These are phyloP conservation scores for Lophura nycthemera DNA, from an alignment of 2,113 vertebrate genomes.

Conservation along the genomic window DNA sequence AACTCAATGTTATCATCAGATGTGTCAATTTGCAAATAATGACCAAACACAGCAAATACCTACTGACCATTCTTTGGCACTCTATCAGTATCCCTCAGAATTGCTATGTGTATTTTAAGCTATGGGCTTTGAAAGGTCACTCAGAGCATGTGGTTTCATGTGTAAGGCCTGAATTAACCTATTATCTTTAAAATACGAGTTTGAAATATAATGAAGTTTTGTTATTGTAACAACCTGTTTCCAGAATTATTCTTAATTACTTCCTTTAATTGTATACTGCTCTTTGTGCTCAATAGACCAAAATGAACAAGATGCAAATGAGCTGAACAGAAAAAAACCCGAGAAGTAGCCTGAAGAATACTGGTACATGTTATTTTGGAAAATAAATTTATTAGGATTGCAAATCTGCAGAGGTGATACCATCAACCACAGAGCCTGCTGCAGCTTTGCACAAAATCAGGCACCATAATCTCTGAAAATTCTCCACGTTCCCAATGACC, in stretches of 20 bases:
- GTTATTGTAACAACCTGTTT: not conserved
- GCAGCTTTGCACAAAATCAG: not conserved
- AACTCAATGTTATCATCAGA: not conserved
- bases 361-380: not conserved
- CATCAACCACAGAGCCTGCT: not conserved
- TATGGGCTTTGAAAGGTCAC: rapidly evolving
- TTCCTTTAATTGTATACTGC: not conserved
- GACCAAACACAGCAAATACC: not conserved
- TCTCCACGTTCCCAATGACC: not conserved
- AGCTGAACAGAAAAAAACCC: not conserved
- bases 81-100: not conserved
- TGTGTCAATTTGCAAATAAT: not conserved
- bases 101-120: not conserved
- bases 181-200: not conserved
- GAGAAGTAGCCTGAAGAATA: not conserved
- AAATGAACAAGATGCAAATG: not conserved
- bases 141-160: rapidly evolving
- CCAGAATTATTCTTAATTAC: not conserved
- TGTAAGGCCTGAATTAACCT: not conserved
- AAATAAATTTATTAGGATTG: not conserved
- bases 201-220: not conserved
- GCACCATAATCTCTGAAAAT: not conserved
- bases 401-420: not conserved
- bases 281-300: not conserved
- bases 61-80: not conserved